Base-by-base conservation (phyloP, 2,113 vertebrate genomes). In the Menidia beryllina region DNA sequence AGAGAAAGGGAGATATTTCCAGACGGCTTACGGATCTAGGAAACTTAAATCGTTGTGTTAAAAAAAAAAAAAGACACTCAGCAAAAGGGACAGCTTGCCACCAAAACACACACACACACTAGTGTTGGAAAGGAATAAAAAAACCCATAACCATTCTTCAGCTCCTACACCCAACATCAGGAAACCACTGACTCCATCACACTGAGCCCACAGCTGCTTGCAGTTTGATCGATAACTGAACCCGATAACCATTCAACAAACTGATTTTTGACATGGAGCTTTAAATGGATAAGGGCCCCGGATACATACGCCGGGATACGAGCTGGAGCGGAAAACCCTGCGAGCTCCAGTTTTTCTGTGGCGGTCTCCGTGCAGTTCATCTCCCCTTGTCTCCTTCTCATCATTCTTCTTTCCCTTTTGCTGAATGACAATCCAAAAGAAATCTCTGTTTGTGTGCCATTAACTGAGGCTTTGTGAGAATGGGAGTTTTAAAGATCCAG, bases 231-330 rank as follows among this genome's bases (percentile, higher is more conserved):
- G 14, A 89, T 89, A 79, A 68, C 69, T 72, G 72, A 86, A 90
- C 72, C 82, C 84, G 82, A 88, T 90, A 74, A 85, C 72, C 75
- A 79, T 82, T 86, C 86, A 82, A 86, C 87, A 74, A 71, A 87
- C 87, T 51, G 83, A 86, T 89, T 84, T 80, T 62, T 82, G 67
- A 81, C 86, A 88, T 43, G 24, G 60, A 81, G 74, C 68, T 59
- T 77, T 83, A 84, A 87, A 84, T 47, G 72, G 83, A 82, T 66
- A 52, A 67, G 64, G 60, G 79, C 70, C 19, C 1, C 17, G 8
- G 41, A 24, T 7, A 36, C 11, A 54, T 24, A 27, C 48, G 49
- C n/a, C n/a, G n/a, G n/a, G 55, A 72, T 51, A 26, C 14, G 43
- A 1, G 10, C 55, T 63, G 15, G 43, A 59, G 69, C 81, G 76